Base-by-base conservation (phyloP, 2,113 vertebrate genomes). In the Callochromis pleurospilus region DNA sequence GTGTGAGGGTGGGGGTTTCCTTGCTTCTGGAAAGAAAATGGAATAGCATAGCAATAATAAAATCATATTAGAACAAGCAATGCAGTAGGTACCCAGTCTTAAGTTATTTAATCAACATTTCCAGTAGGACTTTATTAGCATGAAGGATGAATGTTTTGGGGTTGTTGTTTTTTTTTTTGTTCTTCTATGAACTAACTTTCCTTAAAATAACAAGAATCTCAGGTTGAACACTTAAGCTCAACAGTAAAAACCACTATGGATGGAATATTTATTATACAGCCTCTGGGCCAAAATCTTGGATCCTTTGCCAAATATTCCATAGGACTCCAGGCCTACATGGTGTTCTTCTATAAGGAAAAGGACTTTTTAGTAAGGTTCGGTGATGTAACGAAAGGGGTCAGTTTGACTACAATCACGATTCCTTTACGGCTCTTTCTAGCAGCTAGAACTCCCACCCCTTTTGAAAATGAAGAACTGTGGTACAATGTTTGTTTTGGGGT, bases 21-120 rank as follows among this genome's bases (percentile, higher is more conserved):
- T 47, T n/a, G 86, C 92, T 91, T 47, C 91, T 91, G 77, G 93
- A 87, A 92, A 91, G 91, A 87, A 89, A 81, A 89, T 85, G 38
- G 45, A 89, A 83, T 80, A 92, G 91, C 89, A 94, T 84, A 95
- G 95, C 95, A 95, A 96, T 96, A 96, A 95, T 79, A 36, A 80
- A 88, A 86, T 84, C 15, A 14, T 42, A n/a, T 84, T 79, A 65
- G 80, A 82, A 42, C 24, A 58, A 89, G 79, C 73, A 86, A 58
- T 49, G 84, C 80, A 86, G 79, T 77, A 83, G 87, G 60, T 94
- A 90, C 77, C 81, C 80, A 85, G 83, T 88, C 77, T 90, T 91
- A 89, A 92, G 60, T 86, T 51, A 83, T 91, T 84, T 51, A 82
- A 88, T 42, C 54, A 75, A n/a, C 21, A 7, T 89, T 80, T 85